Base-by-base conservation (phyloP, 1,140 invertebrate genomes). In the Monochamus saltuarius region DNA sequence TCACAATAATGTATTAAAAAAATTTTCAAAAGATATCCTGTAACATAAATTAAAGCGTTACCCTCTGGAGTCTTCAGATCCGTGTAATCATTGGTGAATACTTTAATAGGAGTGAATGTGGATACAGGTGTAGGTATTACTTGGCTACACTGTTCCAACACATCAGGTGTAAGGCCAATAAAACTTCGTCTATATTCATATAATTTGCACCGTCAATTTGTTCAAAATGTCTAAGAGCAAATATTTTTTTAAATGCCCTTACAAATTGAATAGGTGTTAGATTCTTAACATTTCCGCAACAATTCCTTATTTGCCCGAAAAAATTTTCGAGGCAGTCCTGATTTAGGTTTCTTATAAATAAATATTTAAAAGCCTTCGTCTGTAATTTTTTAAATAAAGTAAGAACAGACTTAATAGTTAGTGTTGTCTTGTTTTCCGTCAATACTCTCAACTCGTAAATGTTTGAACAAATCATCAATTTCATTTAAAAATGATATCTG, bases 331-430 rank as follows among this genome's bases (percentile, higher is more conserved):
- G 29, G 36, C 19, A 52, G 13, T 52, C 50, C 34, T 55, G 36
- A 42, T 43, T 29, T 10, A 55, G 52, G 34, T 55, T 55, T 34
- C 7, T 55, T 19, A 36, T 55, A 11, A 43, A 43, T 14, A 55
- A 47, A 19, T 17, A 55, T 39, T 16, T 43, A 43, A 42, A 55
- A 46, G 36, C 17, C 52, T 19, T 55, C 36, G 14, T 13, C 40
- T 55, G 37, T 34, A 55, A 34, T 22, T 39, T 55, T 55, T 55
- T 13, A 14, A 39, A 55, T 22, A 55, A 55, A 13, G 34, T 43
- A 40, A 17, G 19, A 55, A 55, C 34, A 43, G 52, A 39, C 11
- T 22, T 43, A 29, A 55, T 55, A 22, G 52, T 45, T 13, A 55
- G 40, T 34, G 2, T 55, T 55, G 37, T 55, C 52, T 16, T 17